Base-by-base conservation (phyloP, 2,888 invertebrate genomes). In the Pseudoips prasinana region DNA sequence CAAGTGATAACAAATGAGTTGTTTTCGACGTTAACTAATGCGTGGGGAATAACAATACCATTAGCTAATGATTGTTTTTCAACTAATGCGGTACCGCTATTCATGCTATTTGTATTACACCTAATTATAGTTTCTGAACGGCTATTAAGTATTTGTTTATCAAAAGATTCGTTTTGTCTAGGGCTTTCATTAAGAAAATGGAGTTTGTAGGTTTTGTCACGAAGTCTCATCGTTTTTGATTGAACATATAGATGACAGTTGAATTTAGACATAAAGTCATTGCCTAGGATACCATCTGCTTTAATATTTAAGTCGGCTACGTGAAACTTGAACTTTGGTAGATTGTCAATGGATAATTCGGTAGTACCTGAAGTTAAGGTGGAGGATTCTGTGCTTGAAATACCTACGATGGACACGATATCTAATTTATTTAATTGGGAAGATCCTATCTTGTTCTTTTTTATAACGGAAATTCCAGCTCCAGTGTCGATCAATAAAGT, bases 211-310 rank as follows among this genome's bases (percentile, higher is more conserved):
- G 18, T 18, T 18, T 18, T 18, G 6, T 18, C 6, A 18, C 18
- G 23, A 23, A 28, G 11, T 27, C 11, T 9, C 22, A 22, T 27
- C 3, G 20, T 34, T 25, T 25, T 35, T 6, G 35, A 35, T 17
- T 25, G 25, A 14, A 35, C 19, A 25, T 29, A 35, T 3, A 35
- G n/a, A 6, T 29, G 18, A 6, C 10, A 10, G 8, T 38, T 38
- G n/a, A 45, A 39, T 29, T 37, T 37, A 2, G 39, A 29, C 19
- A 40, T 22, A 25, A 34, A 45, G 7, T 39, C 37, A 20, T 40
- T 39, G 3, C 45, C 39, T 29, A 45, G 10, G 7, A 38, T 45
- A 8, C 40, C 38, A 14, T 40, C 40, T 24, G 38, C 34, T 23
- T 25, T 22, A 9, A 45, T 45, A 9, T 45, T 40, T 6, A 40